Evolutionary conservation across 2,888 invertebrate species (phyloP).

Genomic region (Cecidostiba fungosa): DNA sequence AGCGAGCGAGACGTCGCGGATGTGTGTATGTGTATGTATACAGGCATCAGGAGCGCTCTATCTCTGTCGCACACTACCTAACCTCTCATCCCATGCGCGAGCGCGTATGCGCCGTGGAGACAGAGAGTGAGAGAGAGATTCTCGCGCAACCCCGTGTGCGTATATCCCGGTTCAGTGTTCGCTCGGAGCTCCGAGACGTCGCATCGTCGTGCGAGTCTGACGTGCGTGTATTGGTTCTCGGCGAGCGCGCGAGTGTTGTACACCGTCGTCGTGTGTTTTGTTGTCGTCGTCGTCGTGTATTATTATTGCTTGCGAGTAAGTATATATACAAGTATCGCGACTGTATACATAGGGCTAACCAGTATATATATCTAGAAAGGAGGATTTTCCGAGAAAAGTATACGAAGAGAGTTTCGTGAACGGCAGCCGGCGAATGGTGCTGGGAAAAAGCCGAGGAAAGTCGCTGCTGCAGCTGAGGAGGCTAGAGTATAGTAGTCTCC

Average conservation of each 20-base stretch:
- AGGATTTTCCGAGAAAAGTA: too few relatives aligned
- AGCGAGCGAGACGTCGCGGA: slow-evolving; percentile 70
- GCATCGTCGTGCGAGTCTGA: slow-evolving; percentile 49
- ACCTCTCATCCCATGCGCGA: neutral
- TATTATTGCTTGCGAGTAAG: too few relatives aligned
- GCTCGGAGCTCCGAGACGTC: slow-evolving; percentile 65
- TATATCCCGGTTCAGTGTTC: slow-evolving; percentile 47
- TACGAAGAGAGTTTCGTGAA: too few relatives aligned
- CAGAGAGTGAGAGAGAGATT: neutral
- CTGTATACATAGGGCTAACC: too few relatives aligned
- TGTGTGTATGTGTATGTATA: neutral
- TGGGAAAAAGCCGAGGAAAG: neutral
- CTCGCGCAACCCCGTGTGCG: neutral
- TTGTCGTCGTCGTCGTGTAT: too few relatives aligned
- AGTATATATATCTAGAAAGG: too few relatives aligned
- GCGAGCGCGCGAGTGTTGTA: neutral
- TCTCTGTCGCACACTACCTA: neutral
- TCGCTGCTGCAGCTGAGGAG: neutral
- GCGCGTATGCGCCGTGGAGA: slow-evolving; percentile 1
- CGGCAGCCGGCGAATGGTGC: neutral
- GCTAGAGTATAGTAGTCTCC: neutral
- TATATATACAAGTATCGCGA: too few relatives aligned
- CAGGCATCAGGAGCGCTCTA: neutral
- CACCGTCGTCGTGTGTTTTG: too few relatives aligned
- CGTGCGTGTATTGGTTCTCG: neutral